Evolutionary conservation across 2,888 invertebrate genomes (phyloP), one percentile per base, ranked within the genome.

Genomic region (Clepsis dumicolana): DNA sequence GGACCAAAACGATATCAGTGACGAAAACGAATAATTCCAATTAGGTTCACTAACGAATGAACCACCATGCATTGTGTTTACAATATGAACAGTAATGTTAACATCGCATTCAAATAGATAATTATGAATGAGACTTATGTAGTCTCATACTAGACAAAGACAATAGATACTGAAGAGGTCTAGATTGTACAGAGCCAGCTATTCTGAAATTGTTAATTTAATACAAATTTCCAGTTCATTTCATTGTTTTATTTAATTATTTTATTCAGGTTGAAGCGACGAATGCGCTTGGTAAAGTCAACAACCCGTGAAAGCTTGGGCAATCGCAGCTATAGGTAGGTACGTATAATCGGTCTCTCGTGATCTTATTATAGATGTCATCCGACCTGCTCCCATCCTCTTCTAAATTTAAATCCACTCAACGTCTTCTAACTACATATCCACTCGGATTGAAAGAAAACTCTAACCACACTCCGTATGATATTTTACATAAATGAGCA

Each of bases 351-450:
- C 85, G 87, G 89, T 90, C 89, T 90, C 90, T 80, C 89, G 90
- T 88, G 89, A 81, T 89, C 93, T 93, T 93, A 93, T 91, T 92
- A 90, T 93, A 93, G 93, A 90, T 91, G 93, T 91, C 93, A 93
- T 85, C 88, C 90, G 91, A 91, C 90, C 93, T 89, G 90, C 90
- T 88, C 86, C 87, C 88, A 91, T 93, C 90, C 89, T 88, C 87
- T 86, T 91, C 91, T 93, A 92, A 89, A 93, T 93, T 88, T 93
- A 93, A 91, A 84, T 79, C 79, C 83, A 81, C 86, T 82, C 85
- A 77, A 79, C 85, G 84, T 77, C 82, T 83, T 80, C 82, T 80
- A 83, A 78, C 81, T 80, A 82, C 80, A 84, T 59, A 59, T 68
- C 83, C 82, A 80, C 81, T 79, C 77, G 77, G 80, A 81, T 81